Percentiles rank a stretch among this genome's conserved stretches.
Conservation (phyloP, 2,113 vertebrate species). For the Halichoeres trimaculatus region DNA sequence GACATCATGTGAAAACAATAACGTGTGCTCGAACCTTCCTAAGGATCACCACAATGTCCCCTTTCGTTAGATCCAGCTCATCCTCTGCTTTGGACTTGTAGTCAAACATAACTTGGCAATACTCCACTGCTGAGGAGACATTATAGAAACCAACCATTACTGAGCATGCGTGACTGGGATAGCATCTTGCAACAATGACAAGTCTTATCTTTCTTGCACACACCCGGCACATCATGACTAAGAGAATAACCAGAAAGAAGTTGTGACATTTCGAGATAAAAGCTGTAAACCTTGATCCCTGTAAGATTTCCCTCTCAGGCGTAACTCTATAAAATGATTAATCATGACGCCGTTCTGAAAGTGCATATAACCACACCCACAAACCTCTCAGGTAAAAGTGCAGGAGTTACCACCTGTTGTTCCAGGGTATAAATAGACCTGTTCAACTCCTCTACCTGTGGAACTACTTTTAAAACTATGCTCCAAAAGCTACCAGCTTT, state of each 20-base stretch:
- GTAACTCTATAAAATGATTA: not conserved
- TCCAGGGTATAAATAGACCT: slow-evolving; percentile 12
- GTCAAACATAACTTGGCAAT: slow-evolving; percentile 87
- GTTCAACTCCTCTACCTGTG: not conserved
- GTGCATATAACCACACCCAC: not conserved
- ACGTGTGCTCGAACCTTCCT: slow-evolving; percentile 80
- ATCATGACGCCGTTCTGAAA: not conserved
- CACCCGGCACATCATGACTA: not conserved
- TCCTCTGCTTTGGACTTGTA: slow-evolving; percentile 82
- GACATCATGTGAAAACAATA: slow-evolving; percentile 3
- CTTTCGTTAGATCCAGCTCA: slow-evolving; percentile 84
- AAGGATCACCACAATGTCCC: slow-evolving; percentile 83
- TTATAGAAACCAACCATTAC: not conserved
- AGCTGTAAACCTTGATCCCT: slow-evolving; percentile 28
- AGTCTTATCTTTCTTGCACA: not conserved
- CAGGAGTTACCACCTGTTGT: not conserved
- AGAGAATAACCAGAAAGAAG: not conserved
- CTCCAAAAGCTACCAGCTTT: too few species aligned
- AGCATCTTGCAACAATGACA: not conserved
- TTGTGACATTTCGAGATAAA: slow-evolving; percentile 24
- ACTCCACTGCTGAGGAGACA: slow-evolving; percentile 74
- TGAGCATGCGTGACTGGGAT: not conserved
- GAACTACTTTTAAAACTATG: not conserved
- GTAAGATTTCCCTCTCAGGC: not conserved
- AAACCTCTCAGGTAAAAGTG: not conserved